Conservation (phyloP, 2,888 invertebrate species). For the Meteorus colon region DNA sequence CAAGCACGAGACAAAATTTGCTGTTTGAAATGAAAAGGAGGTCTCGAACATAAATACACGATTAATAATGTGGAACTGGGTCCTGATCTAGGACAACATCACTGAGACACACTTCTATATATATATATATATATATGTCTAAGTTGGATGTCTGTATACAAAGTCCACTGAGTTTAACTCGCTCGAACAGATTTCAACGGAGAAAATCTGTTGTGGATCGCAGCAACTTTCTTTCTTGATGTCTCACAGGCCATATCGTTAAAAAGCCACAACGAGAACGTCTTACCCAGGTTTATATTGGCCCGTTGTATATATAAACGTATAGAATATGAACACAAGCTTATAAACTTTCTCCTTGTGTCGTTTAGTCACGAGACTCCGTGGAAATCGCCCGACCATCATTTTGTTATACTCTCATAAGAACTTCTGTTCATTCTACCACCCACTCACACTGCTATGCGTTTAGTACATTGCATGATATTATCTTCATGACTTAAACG, state of each 20-base stretch:
- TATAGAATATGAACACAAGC: conserved; percentile 44
- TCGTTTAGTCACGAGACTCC: conserved; percentile 52
- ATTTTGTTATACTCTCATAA: conserved; percentile 13
- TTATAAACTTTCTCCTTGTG: conserved; percentile 60
- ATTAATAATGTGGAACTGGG: conserved; percentile 47
- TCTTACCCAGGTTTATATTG: conserved; percentile 27
- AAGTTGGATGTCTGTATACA: conserved; percentile 22
- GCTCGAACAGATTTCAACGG: conserved; percentile 43
- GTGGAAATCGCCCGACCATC: conserved; percentile 51
- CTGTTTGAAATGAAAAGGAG: conserved; percentile 15
- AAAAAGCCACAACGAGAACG: conserved; percentile 32
- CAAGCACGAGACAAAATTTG: not conserved
- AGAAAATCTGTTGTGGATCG: conserved; percentile 48
- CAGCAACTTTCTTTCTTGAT: conserved; percentile 55
- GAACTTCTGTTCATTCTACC: not conserved
- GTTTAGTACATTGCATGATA: conserved; percentile 24
- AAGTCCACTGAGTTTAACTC: conserved; percentile 21
- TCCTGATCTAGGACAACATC: conserved; percentile 50
- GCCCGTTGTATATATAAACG: conserved; percentile 46
- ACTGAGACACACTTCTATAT: conserved; percentile 17
- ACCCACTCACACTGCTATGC: not conserved
- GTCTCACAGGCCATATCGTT: conserved; percentile 29
- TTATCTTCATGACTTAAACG: not conserved
- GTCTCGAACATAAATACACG: not conserved
- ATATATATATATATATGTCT: conserved; percentile 35